A percentile compares a stretch with the other conserved stretches of the same genome.
Evolutionary conservation across 2,797 vertebrate species (phyloP).

Genomic region (Myotis pilosus): DNA sequence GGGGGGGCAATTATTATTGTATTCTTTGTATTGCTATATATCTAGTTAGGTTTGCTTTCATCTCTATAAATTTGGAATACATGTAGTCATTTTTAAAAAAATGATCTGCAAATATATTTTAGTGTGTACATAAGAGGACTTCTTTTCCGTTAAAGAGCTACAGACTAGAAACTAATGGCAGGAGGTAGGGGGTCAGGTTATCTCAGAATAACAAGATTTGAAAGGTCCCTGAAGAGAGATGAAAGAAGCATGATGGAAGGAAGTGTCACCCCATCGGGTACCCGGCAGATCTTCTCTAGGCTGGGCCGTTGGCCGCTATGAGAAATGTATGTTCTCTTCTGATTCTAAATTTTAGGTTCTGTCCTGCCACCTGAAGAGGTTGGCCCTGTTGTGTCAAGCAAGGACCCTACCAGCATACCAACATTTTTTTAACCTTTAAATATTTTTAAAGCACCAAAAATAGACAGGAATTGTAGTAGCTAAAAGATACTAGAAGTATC

Average conservation of each 20-base stretch:
- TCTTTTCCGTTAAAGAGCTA: background rate
- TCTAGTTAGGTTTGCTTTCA: background rate
- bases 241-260: background rate
- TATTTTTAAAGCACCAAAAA: background rate
- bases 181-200: background rate
- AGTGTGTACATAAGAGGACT: background rate
- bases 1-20: background rate
- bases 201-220: background rate
- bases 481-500: background rate
- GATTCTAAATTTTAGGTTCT: background rate
- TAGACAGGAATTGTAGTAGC: background rate
- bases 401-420: background rate
- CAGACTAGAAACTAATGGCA: background rate
- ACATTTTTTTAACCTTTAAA: slow-evolving; percentile 1
- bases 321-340: background rate
- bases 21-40: background rate
- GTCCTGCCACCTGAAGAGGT: background rate
- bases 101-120: background rate
- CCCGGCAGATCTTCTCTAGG: background rate
- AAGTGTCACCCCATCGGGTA: background rate
- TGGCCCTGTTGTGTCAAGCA: background rate
- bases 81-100: background rate
- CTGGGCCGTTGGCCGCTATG: no score
- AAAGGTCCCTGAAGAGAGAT: background rate
- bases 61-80: background rate